phyloP scores from a whole-genome alignment of 2,888 invertebrate species.

The Tanytarsus gracilentus region DNA sequence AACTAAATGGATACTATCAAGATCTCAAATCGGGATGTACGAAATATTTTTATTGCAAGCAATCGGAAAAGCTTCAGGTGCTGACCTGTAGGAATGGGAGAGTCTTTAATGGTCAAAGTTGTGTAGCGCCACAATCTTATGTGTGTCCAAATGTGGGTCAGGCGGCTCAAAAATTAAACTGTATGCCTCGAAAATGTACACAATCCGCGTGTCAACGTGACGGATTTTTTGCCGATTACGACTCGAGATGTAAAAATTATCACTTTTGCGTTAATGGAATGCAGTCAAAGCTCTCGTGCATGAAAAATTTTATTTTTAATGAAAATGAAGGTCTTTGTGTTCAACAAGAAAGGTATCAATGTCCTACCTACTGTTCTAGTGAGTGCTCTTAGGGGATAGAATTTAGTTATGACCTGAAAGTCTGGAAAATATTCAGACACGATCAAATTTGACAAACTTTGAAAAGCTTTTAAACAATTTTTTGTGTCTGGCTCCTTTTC shows the following conservation, averaged over 20 bases:
- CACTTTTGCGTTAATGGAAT: conserved; percentile 51
- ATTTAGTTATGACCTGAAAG: background rate
- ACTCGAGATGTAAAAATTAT: conserved; percentile 45
- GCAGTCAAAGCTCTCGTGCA: conserved; percentile 46
- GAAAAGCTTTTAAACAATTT: too few relatives aligned
- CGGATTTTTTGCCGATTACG: conserved; percentile 50
- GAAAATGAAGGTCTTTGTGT: conserved; percentile 54
- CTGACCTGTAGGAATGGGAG: conserved; percentile 49
- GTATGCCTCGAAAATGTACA: conserved; percentile 35
- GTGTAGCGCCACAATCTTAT: conserved; percentile 44
- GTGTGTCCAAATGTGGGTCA: conserved; percentile 43
- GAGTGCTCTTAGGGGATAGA: conserved; percentile 18
- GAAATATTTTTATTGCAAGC: conserved; percentile 52
- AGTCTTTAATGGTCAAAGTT: conserved; percentile 51
- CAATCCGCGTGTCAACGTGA: conserved; percentile 36
- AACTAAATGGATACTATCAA: conserved; percentile 50
- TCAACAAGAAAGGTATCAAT: conserved; percentile 34
- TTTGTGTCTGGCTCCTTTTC: too few relatives aligned
- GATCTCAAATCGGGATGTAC: conserved; percentile 49
- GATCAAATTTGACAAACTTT: too few relatives aligned
- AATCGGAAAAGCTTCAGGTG: conserved; percentile 46
- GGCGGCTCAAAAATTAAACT: conserved; percentile 36
- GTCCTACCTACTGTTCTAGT: conserved; percentile 34
- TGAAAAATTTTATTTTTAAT: conserved; percentile 46
- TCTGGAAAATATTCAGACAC: too few relatives aligned